These are phyloP conservation scores for Molanna angustata DNA, from an alignment of 2,888 invertebrate genomes.

Conservation along the genomic window DNA sequence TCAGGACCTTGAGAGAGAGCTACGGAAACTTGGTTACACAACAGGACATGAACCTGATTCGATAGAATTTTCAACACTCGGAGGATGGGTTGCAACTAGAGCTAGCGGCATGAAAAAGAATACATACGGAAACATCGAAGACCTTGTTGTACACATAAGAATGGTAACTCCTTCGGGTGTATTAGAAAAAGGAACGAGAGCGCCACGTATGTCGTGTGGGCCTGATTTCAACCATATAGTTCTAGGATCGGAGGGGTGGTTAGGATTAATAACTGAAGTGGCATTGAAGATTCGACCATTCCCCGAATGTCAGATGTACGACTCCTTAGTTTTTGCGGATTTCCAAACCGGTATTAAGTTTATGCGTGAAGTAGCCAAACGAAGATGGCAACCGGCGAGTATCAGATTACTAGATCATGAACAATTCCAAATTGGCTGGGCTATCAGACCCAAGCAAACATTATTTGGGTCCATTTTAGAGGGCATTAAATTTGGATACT, in stretches of 20 bases:
- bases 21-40: conserved; percentile 75
- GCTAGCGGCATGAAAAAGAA: conserved; percentile 99
- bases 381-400: conserved; percentile 91
- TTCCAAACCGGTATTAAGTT: conserved; percentile 89
- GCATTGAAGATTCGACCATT: conserved; percentile 83
- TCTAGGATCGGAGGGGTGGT: conserved; percentile 92
- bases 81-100: conserved; percentile 96
- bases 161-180: conserved; percentile 84
- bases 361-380: conserved; percentile 78
- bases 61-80: conserved; percentile 93
- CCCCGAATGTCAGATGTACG: conserved; percentile 82
- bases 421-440: conserved; percentile 88
- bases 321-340: conserved; percentile 91
- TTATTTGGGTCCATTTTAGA: conserved; percentile 60
- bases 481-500: conserved; percentile 63
- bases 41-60: conserved; percentile 98
- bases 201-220: conserved; percentile 89
- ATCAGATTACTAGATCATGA: conserved; percentile 95
- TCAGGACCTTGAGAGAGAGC: conserved; percentile 86
- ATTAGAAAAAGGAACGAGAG: conserved; percentile 78
- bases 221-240: conserved; percentile 87
- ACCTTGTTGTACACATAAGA: conserved; percentile 84
- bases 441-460: conserved; percentile 58
- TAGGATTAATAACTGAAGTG: conserved; percentile 95
- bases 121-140: conserved; percentile 96